These are phyloP conservation scores for Triplophysa dalaica DNA, from an alignment of 2,113 vertebrate species.

Conservation along the genomic window DNA sequence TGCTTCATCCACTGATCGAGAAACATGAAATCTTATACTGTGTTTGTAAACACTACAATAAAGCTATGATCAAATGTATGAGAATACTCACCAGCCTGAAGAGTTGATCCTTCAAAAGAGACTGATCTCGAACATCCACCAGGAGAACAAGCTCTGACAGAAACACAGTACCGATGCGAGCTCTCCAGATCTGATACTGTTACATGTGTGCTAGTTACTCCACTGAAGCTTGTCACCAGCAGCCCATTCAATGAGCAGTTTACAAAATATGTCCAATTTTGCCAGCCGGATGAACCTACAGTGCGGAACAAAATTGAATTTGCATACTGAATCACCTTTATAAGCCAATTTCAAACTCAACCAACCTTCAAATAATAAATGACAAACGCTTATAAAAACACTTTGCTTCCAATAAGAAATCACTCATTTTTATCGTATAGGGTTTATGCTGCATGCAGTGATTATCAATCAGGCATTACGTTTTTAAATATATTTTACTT, in stretches of 20 bases:
- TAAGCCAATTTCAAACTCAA: neutral
- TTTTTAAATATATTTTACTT: too few relatives aligned
- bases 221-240: slow-evolving; percentile 53
- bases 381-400: neutral
- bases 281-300: slow-evolving; percentile 75
- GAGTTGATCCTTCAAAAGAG: slow-evolving; percentile 69
- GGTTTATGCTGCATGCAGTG: too few relatives aligned
- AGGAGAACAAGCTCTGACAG: slow-evolving; percentile 72
- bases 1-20: slow-evolving; percentile 64
- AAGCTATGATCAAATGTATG: neutral
- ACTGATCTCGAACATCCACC: slow-evolving; percentile 68
- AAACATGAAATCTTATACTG: neutral
- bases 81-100: slow-evolving; percentile 68
- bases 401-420: neutral
- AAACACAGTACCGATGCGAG: slow-evolving; percentile 61
- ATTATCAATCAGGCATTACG: too few relatives aligned
- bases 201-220: slow-evolving; percentile 59
- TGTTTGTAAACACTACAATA: neutral
- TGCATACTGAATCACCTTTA: neutral
- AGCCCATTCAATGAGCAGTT: slow-evolving; percentile 59
- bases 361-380: neutral
- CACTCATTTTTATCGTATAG: neutral
- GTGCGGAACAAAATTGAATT: neutral
- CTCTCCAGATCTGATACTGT: slow-evolving; percentile 60
- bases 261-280: slow-evolving; percentile 77